Conservation (phyloP, 2,888 invertebrate genomes). For the Junonia oenone region DNA sequence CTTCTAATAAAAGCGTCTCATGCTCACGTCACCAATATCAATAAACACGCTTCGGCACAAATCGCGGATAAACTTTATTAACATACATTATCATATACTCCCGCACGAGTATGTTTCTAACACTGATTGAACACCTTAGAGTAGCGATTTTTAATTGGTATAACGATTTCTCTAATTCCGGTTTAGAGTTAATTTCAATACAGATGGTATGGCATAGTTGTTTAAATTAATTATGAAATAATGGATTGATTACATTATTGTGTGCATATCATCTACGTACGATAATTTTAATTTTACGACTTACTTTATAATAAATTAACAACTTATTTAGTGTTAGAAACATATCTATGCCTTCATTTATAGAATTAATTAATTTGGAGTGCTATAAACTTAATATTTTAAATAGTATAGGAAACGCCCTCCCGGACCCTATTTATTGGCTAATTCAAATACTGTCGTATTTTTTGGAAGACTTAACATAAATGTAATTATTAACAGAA, state of each 20-base stretch:
- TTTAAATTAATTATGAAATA: background rate
- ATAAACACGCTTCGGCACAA: conserved; percentile 42
- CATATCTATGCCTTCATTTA: conserved; percentile 43
- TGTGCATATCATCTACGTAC: background rate
- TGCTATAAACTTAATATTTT: conserved; percentile 72
- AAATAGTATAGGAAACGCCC: conserved; percentile 70
- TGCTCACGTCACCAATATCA: conserved; percentile 56
- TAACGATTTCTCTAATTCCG: background rate
- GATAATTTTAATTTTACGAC: background rate
- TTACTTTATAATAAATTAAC: background rate
- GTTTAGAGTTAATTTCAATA: background rate
- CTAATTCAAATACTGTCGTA: conserved; percentile 54
- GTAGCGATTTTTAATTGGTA: background rate
- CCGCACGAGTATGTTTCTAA: conserved; percentile 51
- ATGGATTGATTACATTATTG: background rate
- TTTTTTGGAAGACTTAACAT: conserved; percentile 46
- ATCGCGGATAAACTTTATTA: conserved; percentile 35
- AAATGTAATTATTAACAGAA: conserved; percentile 28
- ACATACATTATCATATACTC: conserved; percentile 39
- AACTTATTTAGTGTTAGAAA: conserved; percentile 40
- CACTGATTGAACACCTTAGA: conserved; percentile 25
- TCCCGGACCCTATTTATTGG: conserved; percentile 46
- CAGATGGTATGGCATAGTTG: background rate
- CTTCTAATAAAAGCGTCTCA: conserved; percentile 67
- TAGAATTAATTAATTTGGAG: conserved; percentile 55